Evolutionary conservation across 2,888 invertebrate species (phyloP).

Genomic region (Chrysolina americana): DNA sequence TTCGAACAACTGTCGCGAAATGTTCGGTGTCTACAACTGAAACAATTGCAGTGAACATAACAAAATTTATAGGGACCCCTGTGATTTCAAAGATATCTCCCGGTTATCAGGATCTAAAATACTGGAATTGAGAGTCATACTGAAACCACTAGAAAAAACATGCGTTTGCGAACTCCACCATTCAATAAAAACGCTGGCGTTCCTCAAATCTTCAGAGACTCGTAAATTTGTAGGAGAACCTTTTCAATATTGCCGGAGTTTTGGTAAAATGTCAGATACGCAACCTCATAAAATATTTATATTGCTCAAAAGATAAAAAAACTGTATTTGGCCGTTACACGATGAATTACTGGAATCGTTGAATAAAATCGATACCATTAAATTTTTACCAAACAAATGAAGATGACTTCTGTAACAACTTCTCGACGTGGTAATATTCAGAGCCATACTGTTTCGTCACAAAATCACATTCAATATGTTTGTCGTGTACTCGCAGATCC

Average conservation of each 20-base stretch:
- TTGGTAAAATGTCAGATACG: slow-evolving; percentile 14
- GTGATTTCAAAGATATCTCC: not conserved
- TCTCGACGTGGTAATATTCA: too few species aligned
- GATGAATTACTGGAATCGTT: too few species aligned
- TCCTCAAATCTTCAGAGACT: slow-evolving; percentile 12
- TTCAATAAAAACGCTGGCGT: slow-evolving; percentile 10
- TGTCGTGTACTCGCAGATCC: too few species aligned
- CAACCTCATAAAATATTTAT: slow-evolving; percentile 9
- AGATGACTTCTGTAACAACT: too few species aligned
- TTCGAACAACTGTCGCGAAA: too few species aligned
- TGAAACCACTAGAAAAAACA: slow-evolving; percentile 2
- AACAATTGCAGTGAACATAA: too few species aligned
- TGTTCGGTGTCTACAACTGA: too few species aligned
- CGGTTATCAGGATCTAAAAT: not conserved
- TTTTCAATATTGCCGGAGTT: slow-evolving; percentile 11
- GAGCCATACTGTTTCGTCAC: too few species aligned
- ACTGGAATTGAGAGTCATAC: not conserved
- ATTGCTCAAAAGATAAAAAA: slow-evolving; percentile 15
- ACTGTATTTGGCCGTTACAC: not conserved
- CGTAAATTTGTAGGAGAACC: slow-evolving; percentile 15
- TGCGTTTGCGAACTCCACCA: not conserved
- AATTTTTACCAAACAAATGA: too few species aligned
- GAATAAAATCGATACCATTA: too few species aligned
- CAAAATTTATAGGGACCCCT: too few species aligned
- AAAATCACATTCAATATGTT: too few species aligned